Evolutionary conservation across 2,113 vertebrate species (phyloP).

Genomic region (Tenrec ecaudatus): DNA sequence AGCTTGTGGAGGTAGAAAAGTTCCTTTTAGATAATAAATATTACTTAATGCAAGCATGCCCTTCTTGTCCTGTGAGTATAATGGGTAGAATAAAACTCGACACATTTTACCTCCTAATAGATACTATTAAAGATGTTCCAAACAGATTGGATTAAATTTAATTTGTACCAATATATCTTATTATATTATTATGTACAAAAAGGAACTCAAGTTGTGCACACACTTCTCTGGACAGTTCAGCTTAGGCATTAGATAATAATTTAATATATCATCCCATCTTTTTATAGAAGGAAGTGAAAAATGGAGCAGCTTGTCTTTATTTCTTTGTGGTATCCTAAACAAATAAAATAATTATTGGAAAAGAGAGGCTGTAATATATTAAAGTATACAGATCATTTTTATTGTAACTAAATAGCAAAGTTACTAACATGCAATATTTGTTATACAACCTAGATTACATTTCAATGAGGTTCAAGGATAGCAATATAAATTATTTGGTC

Average conservation of each 20-base stretch:
- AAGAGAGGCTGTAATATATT: not conserved
- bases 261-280: not conserved
- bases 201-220: not conserved
- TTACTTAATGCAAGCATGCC: not conserved
- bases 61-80: not conserved
- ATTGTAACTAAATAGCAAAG: conserved; percentile 14
- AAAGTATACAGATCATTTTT: conserved; percentile 27
- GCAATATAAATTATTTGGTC: conserved; percentile 10
- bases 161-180: conserved; percentile 11
- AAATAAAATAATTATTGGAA: not conserved
- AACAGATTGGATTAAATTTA: not conserved
- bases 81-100: conserved; percentile 17
- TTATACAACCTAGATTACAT: conserved; percentile 2
- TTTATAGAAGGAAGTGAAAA: conserved; percentile 8
- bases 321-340: not conserved
- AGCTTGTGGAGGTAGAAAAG: conserved; percentile 10
- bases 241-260: not conserved
- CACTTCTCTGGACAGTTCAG: not conserved
- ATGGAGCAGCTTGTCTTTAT: not conserved
- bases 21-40: conserved; percentile 15
- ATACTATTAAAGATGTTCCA: too few species aligned
- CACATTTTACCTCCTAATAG: not conserved
- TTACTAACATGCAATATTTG: not conserved
- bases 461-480: not conserved
- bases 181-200: not conserved